A percentile compares a stretch with the other conserved stretches of the same genome.
Conservation (phyloP, 2,797 vertebrate species). For the Micrastur ruficollis region DNA sequence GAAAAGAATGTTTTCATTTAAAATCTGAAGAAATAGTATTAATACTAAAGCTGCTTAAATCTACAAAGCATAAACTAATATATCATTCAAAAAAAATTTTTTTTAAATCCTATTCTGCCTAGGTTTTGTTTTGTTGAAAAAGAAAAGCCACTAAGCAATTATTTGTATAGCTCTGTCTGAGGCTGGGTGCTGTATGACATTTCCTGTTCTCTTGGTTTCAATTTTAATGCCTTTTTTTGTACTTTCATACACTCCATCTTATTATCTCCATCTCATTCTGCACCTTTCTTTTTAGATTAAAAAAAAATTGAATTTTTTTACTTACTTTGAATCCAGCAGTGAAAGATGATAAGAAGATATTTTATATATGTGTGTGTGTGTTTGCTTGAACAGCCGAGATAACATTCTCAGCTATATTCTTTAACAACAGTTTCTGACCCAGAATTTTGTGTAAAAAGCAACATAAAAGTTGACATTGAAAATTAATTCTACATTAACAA, state of each 20-base stretch:
- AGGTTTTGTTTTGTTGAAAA: neutral
- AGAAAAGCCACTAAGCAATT: neutral
- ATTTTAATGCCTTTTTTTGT: neutral
- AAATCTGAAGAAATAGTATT: neutral
- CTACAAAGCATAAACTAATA: neutral
- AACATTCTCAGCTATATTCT: neutral
- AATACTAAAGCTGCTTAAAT: neutral
- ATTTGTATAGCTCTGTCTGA: neutral
- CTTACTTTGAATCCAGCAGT: neutral
- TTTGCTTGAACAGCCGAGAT: neutral
- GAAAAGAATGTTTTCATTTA: neutral
- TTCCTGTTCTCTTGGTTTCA: neutral
- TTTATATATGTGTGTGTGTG: neutral
- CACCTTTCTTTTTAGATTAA: neutral
- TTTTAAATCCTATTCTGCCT: neutral
- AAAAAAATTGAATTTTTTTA: neutral
- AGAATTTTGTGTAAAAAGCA: neutral
- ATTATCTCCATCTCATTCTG: neutral
- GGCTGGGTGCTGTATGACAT: neutral
- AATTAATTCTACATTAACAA: neutral
- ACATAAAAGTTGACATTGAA: neutral
- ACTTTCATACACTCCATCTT: neutral
- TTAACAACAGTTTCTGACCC: neutral
- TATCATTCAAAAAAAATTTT: neutral
- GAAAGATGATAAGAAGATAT: neutral